Base-by-base conservation (phyloP, 2,888 invertebrate species). In the Melieria picta region DNA sequence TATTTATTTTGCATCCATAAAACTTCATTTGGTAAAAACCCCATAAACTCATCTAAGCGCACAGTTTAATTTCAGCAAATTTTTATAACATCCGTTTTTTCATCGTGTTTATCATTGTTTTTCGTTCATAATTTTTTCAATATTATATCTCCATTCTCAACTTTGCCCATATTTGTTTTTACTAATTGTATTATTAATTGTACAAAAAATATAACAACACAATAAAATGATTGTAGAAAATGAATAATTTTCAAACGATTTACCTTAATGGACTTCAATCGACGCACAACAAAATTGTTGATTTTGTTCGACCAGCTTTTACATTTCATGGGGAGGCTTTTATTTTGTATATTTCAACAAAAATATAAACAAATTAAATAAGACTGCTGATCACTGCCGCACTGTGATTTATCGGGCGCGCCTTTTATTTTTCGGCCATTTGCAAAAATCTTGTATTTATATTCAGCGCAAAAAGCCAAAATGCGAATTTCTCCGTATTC, bases 261-360 rank as follows among this genome's bases (percentile, higher is more conserved):
- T 84, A 86, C 86, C 86, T 86, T 86, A 74, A 86, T 85, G 69
- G 82, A 85, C 77, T 86, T 86, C 74, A 86, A 78, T 80, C 80
- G 82, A 73, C 85, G 84, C 72, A 83, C 86, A 86, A 86, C 85
- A 83, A 85, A 86, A 75, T 84, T 85, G 86, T 86, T 86, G 82
- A 86, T 80, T 83, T 86, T 86, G 81, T 85, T 84, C 68, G 85
- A 85, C 86, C 86, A 86, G 77, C 83, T 85, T 86, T 86, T 86
- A 80, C 86, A 86, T 86, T 86, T 86, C 86, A 86, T 47, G 13
- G 62, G 45, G 65, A 67, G 52, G 63, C 60, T 55, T 5, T 58
- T 71, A 63, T 62, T 43, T 30, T 30, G 30, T 30, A n/a, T 10
- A 50, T 13, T 10, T 13, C n/a, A 42, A 42, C 13, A 63, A 63